Conservation (phyloP, 2,888 invertebrate species). For the Sinhomidia bicolor region DNA sequence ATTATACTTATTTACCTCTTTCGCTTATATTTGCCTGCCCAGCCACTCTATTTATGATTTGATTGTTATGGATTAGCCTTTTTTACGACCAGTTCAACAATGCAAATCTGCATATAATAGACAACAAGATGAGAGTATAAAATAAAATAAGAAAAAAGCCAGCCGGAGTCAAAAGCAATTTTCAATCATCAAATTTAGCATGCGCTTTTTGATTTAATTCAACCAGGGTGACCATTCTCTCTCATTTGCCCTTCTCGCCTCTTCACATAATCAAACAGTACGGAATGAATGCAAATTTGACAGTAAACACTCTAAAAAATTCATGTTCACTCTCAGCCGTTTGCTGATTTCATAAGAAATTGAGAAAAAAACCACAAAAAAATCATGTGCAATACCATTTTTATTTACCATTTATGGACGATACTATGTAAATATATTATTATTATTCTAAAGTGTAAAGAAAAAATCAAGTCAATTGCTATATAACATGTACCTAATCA, state of each 20-base stretch:
- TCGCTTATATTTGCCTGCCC: conserved; percentile 7
- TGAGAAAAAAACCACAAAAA: conserved; percentile 10
- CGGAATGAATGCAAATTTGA: conserved; percentile 61
- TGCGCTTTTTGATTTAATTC: conserved; percentile 59
- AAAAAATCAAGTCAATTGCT: background rate
- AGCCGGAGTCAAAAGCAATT: conserved; percentile 52
- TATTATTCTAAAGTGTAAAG: background rate
- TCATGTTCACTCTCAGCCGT: background rate
- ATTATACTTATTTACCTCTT: no score
- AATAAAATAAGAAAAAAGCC: background rate
- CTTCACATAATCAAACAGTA: conserved; percentile 45
- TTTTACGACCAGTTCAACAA: conserved; percentile 56
- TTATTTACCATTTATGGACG: conserved; percentile 19
- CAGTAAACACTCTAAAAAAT: conserved; percentile 57
- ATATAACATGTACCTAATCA: no score
- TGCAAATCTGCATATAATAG: conserved; percentile 63
- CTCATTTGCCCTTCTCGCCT: conserved; percentile 51
- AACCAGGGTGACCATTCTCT: conserved; percentile 45
- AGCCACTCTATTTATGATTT: conserved; percentile 62
- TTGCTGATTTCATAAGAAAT: conserved; percentile 27
- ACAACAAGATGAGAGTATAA: conserved; percentile 9
- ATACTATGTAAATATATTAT: conserved; percentile 21
- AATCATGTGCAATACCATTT: conserved; percentile 17
- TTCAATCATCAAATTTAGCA: conserved; percentile 49
- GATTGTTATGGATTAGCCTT: conserved; percentile 71